A percentile compares a stretch with the other conserved stretches of the same genome.
Conservation (phyloP, 1,140 invertebrate species). For the Halictus rubicundus region DNA sequence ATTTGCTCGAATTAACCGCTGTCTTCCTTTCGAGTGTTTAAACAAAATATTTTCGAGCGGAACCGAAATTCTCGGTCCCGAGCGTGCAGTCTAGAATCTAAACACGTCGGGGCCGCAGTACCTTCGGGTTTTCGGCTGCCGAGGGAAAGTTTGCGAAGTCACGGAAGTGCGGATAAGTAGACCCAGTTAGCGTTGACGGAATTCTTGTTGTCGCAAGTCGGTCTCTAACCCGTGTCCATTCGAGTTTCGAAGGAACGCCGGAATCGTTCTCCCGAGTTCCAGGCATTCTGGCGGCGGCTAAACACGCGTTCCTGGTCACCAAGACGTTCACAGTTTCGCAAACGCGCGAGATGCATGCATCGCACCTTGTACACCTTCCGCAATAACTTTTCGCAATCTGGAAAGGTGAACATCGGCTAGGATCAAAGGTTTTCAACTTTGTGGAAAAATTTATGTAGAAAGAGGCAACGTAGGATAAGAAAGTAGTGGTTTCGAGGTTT, state of each 20-base stretch:
- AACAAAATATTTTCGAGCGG: too few relatives aligned
- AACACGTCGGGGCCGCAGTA: background rate
- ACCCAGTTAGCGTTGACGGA: background rate
- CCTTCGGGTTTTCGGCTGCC: background rate
- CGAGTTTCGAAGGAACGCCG: conserved; percentile 15
- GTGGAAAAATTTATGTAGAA: too few relatives aligned
- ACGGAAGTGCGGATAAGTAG: background rate
- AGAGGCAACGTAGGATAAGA: too few relatives aligned
- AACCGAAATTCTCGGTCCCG: too few relatives aligned
- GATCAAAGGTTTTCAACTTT: too few relatives aligned
- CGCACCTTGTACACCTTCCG: too few relatives aligned
- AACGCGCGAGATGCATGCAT: too few relatives aligned
- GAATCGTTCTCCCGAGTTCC: conserved; percentile 14
- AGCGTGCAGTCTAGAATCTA: background rate
- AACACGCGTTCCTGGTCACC: conserved; percentile 6
- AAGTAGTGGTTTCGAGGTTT: too few relatives aligned
- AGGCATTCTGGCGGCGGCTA: conserved; percentile 7
- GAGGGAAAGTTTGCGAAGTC: background rate
- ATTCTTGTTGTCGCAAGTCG: background rate
- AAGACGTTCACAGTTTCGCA: background rate
- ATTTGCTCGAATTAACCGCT: too few relatives aligned
- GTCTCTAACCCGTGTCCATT: conserved; percentile 8
- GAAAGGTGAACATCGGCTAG: too few relatives aligned
- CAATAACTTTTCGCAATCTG: too few relatives aligned
- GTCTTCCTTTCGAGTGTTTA: too few relatives aligned